Conservation (phyloP, 2,888 invertebrate genomes). For the Oasisia sp. region DNA sequence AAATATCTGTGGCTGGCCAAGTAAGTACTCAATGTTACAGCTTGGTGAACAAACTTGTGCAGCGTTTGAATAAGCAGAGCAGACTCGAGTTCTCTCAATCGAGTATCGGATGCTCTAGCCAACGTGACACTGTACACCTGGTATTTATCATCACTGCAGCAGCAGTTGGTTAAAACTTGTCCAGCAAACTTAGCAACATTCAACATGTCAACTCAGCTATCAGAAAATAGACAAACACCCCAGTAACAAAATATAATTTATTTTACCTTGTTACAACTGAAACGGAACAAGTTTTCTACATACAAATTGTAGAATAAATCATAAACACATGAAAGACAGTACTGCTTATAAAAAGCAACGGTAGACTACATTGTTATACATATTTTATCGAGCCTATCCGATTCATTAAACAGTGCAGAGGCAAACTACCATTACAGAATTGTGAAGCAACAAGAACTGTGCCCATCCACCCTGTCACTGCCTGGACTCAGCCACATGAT, state of each 20-base stretch:
- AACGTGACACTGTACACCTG: too few species aligned
- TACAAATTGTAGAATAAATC: background rate
- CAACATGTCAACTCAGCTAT: background rate
- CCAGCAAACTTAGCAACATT: background rate
- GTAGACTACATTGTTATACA: background rate
- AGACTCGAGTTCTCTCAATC: too few species aligned
- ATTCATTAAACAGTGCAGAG: background rate
- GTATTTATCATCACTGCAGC: background rate
- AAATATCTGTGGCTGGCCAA: too few species aligned
- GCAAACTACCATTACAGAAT: background rate
- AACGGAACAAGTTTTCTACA: background rate
- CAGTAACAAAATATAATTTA: background rate
- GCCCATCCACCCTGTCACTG: background rate
- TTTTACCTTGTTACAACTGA: background rate
- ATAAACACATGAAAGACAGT: background rate
- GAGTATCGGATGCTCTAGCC: too few species aligned
- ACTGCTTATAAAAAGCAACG: background rate
- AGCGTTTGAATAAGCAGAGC: too few species aligned
- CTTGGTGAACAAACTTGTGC: too few species aligned
- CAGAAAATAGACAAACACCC: background rate
- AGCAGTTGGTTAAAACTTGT: background rate
- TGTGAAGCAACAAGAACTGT: background rate
- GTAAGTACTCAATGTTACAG: too few species aligned
- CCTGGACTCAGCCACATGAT: too few species aligned
- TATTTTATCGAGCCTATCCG: background rate